Base-by-base conservation (phyloP, 2,113 vertebrate genomes). In the Vulpes lagopus region DNA sequence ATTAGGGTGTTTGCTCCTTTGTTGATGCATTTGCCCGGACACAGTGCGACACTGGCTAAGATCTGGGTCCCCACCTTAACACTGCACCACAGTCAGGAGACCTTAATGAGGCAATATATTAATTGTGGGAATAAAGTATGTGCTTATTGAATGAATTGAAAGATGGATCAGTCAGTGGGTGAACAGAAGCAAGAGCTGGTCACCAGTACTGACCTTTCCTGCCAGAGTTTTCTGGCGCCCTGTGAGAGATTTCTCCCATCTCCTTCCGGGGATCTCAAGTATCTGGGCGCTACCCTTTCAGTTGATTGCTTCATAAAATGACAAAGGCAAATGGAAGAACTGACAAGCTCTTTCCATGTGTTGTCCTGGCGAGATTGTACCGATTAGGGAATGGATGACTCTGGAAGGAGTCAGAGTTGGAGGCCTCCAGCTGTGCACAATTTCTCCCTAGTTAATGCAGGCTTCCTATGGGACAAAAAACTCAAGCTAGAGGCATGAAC, bases 251-350 rank as follows among this genome's bases (percentile, higher is more conserved):
- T 38, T 71, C 71, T 79, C 65, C 64, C 53, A 17, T 38, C 76
- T 57, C 88, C 71, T 74, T 27, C 11, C 49, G 32, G 51, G 73
- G 88, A 7, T 59, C n/a, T 59, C 30, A 17, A 83, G 43, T 23
- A n/a, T 91, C 91, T 62, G 38, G 67, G 79, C 93, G 59, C 71
- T 82, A 6, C 51, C 60, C 55, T 94, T 95, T 23, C 5, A 16
- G n/a, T 38, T 38, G n/a, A 89, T 86, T 62, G 65, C 71, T 73
- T 88, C 60, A 49, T 94, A 82, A 96, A 91, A 93, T 64, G 95
- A 94, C 65, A 86, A 17, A 71, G 27, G 62, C 51, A 90, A 80
- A 23, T 84, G 91, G 83, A 97, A 97, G 89, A 97, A 95, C 59
- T 96, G 89, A 84, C 59, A 20, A 12, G 49, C 38, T 92, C 90